Conservation (phyloP, 2,888 invertebrate genomes). For the Caenorhabditis sulstoni region DNA sequence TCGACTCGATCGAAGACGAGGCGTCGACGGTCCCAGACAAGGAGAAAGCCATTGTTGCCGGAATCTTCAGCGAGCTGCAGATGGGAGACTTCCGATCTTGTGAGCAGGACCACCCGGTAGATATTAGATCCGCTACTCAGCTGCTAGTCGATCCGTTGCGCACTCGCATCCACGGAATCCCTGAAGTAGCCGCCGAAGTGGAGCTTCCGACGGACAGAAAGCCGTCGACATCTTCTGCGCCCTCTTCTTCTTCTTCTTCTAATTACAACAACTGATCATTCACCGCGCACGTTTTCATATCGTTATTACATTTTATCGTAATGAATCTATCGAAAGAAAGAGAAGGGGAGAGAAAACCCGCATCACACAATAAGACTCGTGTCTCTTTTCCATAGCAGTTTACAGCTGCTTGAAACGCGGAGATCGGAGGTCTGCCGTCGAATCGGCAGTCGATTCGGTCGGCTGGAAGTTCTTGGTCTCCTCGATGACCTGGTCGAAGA, state of each 20-base stretch:
- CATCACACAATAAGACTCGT: slow-evolving; percentile 18
- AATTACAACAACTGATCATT: too few species aligned
- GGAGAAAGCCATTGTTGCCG: slow-evolving; percentile 41
- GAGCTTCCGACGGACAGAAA: neutral
- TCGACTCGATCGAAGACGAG: slow-evolving; percentile 60
- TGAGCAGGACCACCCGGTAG: slow-evolving; percentile 54
- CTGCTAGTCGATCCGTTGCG: slow-evolving; percentile 57
- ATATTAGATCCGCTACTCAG: slow-evolving; percentile 12
- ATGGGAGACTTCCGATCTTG: slow-evolving; percentile 25
- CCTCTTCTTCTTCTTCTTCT: neutral
- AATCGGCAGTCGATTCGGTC: slow-evolving; percentile 34
- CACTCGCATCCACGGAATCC: slow-evolving; percentile 51
- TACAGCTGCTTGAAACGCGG: slow-evolving; percentile 56
- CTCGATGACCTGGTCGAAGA: slow-evolving; percentile 70
- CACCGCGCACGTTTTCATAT: neutral
- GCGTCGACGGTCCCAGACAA: slow-evolving; percentile 37
- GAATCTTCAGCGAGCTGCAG: slow-evolving; percentile 40
- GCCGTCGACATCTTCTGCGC: slow-evolving; percentile 23
- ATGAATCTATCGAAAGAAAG: slow-evolving; percentile 22
- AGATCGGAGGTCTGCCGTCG: slow-evolving; percentile 35
- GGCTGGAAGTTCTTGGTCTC: slow-evolving; percentile 64
- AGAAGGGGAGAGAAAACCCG: slow-evolving; percentile 21
- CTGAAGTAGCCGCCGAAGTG: slow-evolving; percentile 35
- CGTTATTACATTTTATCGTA: slow-evolving; percentile 37
- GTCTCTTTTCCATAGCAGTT: neutral